These are phyloP conservation scores for Drosophila suboccidentalis DNA, from an alignment of 2,888 invertebrate genomes.

Conservation along the genomic window DNA sequence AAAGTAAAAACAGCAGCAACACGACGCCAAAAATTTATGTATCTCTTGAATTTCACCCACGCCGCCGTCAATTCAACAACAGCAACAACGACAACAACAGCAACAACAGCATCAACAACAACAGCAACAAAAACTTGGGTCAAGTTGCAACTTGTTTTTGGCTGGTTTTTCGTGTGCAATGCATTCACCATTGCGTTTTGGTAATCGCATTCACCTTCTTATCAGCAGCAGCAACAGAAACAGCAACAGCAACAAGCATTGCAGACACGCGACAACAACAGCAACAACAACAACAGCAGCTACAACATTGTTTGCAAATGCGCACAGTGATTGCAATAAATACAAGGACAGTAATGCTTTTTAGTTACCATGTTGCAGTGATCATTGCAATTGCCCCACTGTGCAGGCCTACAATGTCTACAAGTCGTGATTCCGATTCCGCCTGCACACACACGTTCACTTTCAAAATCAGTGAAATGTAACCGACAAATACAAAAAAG, in stretches of 20 bases:
- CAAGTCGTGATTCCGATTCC: constrained; percentile 74
- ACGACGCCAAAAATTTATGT: constrained; percentile 68
- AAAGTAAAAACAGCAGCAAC: constrained; percentile 75
- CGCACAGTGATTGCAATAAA: constrained; percentile 47
- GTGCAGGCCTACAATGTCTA: constrained; percentile 46
- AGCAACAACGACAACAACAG: constrained; percentile 12
- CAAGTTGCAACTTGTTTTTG: constrained; percentile 67
- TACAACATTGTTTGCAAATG: constrained; percentile 49
- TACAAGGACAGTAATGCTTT: constrained; percentile 30
- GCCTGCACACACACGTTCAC: constrained; percentile 76
- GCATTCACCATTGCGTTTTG: constrained; percentile 47
- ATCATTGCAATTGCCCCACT: constrained; percentile 46
- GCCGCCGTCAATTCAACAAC: constrained; percentile 51
- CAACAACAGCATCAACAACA: constrained; percentile 15
- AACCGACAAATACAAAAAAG: constrained; percentile 54
- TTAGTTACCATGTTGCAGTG: constrained; percentile 5
- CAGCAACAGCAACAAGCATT: constrained; percentile 22
- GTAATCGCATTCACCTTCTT: constrained; percentile 59
- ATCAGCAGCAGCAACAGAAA: constrained; percentile 43
- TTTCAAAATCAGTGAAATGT: constrained; percentile 84
- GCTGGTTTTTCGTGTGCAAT: constrained; percentile 39
- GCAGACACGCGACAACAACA: constrained; percentile 54
- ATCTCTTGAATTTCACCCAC: constrained; percentile 78
- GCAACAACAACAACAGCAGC: constrained; percentile 19
- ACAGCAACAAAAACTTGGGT: constrained; percentile 39